Conservation (phyloP, 2,113 vertebrate genomes). For the Cairina moschata region DNA sequence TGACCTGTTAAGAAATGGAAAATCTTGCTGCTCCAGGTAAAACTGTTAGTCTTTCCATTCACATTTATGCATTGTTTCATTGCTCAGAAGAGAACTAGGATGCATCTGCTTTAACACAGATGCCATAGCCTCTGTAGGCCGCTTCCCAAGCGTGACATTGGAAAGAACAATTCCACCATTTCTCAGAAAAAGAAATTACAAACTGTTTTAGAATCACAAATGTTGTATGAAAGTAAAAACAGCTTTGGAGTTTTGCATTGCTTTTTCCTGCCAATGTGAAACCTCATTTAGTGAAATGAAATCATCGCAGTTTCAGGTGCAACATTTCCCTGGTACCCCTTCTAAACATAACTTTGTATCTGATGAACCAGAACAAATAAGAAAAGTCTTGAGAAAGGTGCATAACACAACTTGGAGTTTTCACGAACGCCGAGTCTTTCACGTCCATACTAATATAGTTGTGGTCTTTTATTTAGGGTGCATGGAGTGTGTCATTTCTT, state of each 20-base stretch:
- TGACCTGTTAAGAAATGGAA: slow-evolving; percentile 99
- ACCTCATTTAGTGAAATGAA: neutral
- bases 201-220: neutral
- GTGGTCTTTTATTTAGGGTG: neutral
- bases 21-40: slow-evolving; percentile 94
- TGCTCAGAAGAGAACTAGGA: neutral
- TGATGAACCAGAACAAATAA: neutral
- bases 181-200: neutral
- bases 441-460: neutral
- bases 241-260: neutral
- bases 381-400: neutral
- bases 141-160: neutral
- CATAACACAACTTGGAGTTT: neutral
- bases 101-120: neutral
- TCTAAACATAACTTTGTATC: neutral
- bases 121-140: neutral
- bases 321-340: neutral
- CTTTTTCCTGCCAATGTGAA: neutral
- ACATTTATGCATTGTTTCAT: neutral
- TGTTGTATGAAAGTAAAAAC: neutral
- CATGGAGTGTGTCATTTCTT: neutral
- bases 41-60: slow-evolving; percentile 88
- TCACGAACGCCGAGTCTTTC: neutral
- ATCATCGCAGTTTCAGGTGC: neutral
- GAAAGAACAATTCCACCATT: neutral